Evolutionary conservation across 2,113 vertebrate genomes (phyloP), one percentile per base, ranked within the genome.

Genomic region (Hyperoodon ampullatus): DNA sequence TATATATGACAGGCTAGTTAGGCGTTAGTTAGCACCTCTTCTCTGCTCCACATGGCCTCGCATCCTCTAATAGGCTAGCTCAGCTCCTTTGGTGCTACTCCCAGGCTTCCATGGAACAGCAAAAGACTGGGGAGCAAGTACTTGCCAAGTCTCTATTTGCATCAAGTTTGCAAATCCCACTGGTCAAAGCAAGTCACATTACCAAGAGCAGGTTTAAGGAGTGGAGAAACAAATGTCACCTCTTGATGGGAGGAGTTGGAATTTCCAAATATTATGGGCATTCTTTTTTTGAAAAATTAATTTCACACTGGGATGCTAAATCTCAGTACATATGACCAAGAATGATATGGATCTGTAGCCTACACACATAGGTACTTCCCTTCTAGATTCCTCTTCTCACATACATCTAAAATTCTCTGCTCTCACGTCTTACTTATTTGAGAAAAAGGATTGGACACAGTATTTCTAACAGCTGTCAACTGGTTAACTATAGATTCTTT

Each of bases 21-120:
- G 68, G 35, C n/a, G 1, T 1, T 18, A 8, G 15, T 8, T 24
- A 5, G 4, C 3, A 0, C 2, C 5, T 70, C 33, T 21, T 35
- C 21, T 85, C 58, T 58, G 9, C 23, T 53, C 78, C n/a, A 44
- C 2, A 19, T 77, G 55, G 5, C 39, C 72, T 71, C 61, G 55
- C 35, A 9, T 77, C 4, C 24, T 77, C 61, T 8, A 6, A 13
- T 47, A 33, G 68, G 19, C 15, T n/a, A 28, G 12, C 10, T 71
- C 12, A 24, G 5, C 18, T 44, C 33, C 15, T 19, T n/a, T 15
- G 23, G 23, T 8, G 19, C 8, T 65, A 1, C 1, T 68, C 30
- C 44, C 30, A 30, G 33, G 1, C 21, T 24, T 33, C 33, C 4
- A n/a, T 24, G 28, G 47, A 86, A 13, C 28, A 53, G 11, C 23